A percentile compares a stretch with the other conserved stretches of the same genome.
phyloP scores from a whole-genome alignment of 1,140 invertebrate genomes.

The Drosophila kohkoa region DNA sequence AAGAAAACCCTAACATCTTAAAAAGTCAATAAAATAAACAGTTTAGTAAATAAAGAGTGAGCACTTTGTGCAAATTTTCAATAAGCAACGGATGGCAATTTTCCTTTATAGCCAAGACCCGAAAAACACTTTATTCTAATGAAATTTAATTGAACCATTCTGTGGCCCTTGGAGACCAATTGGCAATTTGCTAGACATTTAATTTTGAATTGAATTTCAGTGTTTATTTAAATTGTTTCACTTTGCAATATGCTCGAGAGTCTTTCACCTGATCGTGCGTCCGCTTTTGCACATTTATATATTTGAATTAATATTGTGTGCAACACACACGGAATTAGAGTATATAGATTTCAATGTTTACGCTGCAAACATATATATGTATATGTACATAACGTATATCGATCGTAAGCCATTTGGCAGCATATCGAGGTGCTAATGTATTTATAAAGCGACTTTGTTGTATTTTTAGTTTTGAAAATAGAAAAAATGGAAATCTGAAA shows the following conservation, averaged over 20 bases:
- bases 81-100: background rate
- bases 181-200: constrained; percentile 30
- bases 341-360: constrained; percentile 14
- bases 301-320: constrained; percentile 34
- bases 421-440: constrained; percentile 78
- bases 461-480: constrained; percentile 69
- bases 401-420: constrained; percentile 57
- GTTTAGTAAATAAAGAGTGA: background rate
- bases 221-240: constrained; percentile 62
- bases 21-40: background rate
- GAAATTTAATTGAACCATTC: background rate
- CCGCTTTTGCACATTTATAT: constrained; percentile 32
- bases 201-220: constrained; percentile 44
- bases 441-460: constrained; percentile 77
- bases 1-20: too few relatives aligned
- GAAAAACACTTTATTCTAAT: background rate
- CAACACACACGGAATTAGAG: constrained; percentile 1
- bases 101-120: background rate
- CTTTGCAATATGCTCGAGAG: constrained; percentile 11
- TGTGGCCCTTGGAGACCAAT: constrained; percentile 4
- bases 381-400: constrained; percentile 15
- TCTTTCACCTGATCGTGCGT: constrained; percentile 35
- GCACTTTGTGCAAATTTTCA: background rate
- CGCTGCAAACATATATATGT: constrained; percentile 6
- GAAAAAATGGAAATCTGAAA: constrained; percentile 2